These are phyloP conservation scores for Psammodynastes pulverulentus DNA, from an alignment of 2,113 vertebrate genomes.

Conservation along the genomic window DNA sequence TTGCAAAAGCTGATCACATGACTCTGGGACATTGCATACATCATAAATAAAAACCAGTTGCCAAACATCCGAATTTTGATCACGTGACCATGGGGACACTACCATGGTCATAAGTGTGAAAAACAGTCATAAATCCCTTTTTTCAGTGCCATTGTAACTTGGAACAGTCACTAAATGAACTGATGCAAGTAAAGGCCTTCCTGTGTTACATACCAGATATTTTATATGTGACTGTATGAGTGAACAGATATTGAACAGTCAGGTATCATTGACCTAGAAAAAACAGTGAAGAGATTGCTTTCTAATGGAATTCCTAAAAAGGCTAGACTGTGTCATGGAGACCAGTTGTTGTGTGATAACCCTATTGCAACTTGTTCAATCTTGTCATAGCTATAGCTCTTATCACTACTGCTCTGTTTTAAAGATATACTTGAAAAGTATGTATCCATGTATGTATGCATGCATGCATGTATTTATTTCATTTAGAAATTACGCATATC, in stretches of 20 bases:
- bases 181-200: too few species aligned
- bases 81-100: too few species aligned
- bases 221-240: not conserved
- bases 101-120: too few species aligned
- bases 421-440: not conserved
- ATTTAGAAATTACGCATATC: not conserved
- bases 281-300: not conserved
- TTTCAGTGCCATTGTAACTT: too few species aligned
- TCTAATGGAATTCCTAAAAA: not conserved
- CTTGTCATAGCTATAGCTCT: not conserved
- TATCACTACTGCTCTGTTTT: not conserved
- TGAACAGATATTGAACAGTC: not conserved
- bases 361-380: not conserved
- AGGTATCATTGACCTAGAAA: not conserved
- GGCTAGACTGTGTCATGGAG: not conserved
- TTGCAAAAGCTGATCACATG: too few species aligned
- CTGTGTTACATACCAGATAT: not conserved
- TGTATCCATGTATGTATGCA: not conserved
- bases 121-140: too few species aligned
- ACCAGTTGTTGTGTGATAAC: not conserved
- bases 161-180: too few species aligned
- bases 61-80: too few species aligned
- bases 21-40: too few species aligned
- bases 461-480: not conserved
- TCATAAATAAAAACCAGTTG: too few species aligned